Percentiles rank a stretch among this genome's conserved stretches.
phyloP scores from a whole-genome alignment of 2,797 vertebrate species.

The Perdix hodgsoniae region DNA sequence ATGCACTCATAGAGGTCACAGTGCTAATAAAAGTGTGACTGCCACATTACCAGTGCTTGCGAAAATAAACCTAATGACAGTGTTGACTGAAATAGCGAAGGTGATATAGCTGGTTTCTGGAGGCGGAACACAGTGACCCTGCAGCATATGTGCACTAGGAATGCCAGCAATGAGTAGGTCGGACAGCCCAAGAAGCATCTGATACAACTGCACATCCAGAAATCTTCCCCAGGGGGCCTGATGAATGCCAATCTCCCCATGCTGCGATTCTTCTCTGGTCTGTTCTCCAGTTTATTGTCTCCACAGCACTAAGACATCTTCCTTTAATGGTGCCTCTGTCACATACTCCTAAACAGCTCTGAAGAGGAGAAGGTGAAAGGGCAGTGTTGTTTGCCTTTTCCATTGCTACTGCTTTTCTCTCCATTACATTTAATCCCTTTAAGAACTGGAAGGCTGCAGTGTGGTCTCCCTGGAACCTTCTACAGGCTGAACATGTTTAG shows the following conservation, averaged over 20 bases:
- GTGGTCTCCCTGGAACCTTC: no score
- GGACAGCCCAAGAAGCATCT: background rate
- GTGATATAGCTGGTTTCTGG: background rate
- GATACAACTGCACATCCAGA: rapidly evolving
- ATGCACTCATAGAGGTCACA: background rate
- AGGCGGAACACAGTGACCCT: background rate
- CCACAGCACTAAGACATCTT: background rate
- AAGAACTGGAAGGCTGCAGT: no score
- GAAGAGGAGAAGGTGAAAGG: background rate
- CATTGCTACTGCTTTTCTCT: background rate
- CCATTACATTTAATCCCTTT: no score
- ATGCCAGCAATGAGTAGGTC: background rate
- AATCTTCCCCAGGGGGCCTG: background rate
- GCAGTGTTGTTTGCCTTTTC: background rate
- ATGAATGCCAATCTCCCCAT: background rate
- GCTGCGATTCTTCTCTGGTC: background rate
- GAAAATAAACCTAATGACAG: background rate
- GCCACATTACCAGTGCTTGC: background rate
- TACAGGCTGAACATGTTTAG: no score
- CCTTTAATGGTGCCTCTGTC: background rate
- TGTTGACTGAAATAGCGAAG: background rate
- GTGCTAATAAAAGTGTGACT: background rate
- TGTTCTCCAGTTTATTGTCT: background rate
- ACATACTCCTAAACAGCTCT: background rate
- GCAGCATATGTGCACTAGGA: background rate